A percentile compares a stretch with the other conserved stretches of the same genome.
phyloP scores from a whole-genome alignment of 1,140 invertebrate species.

The Heliconius nattereri region DNA sequence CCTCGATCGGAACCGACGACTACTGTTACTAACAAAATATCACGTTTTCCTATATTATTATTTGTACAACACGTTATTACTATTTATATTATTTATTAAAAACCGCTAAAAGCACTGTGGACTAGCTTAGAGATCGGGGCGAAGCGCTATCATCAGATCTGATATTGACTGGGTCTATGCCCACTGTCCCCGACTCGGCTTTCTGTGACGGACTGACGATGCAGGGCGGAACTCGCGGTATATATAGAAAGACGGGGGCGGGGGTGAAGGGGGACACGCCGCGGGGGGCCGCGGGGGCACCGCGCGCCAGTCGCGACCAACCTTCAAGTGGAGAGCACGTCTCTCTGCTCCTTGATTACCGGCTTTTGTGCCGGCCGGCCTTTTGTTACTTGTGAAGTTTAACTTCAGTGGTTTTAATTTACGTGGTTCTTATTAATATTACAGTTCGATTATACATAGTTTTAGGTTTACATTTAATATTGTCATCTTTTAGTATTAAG shows the following conservation, averaged over 20 bases:
- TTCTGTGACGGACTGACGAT: constrained; percentile 74
- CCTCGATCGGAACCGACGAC: constrained; percentile 65
- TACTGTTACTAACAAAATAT: constrained; percentile 76
- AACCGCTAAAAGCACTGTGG: constrained; percentile 36
- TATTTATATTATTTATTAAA: neutral
- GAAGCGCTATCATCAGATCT: constrained; percentile 77
- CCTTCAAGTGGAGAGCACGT: constrained; percentile 51
- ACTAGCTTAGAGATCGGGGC: constrained; percentile 75
- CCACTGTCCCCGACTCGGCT: constrained; percentile 69
- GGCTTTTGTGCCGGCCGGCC: constrained; percentile 67
- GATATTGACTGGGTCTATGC: constrained; percentile 73
- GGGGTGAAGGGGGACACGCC: constrained; percentile 59
- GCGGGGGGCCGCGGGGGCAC: constrained; percentile 67
- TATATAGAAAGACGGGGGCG: constrained; percentile 67
- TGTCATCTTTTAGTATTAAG: constrained; percentile 7
- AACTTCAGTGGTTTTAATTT: constrained; percentile 8
- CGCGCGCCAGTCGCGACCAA: constrained; percentile 63
- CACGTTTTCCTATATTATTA: constrained; percentile 74
- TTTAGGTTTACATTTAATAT: neutral
- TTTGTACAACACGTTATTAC: constrained; percentile 46
- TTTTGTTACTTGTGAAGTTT: constrained; percentile 49
- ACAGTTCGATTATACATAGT: constrained; percentile 9
- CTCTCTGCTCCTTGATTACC: constrained; percentile 49
- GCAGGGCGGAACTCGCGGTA: constrained; percentile 47
- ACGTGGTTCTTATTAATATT: constrained; percentile 29